Percentiles rank a stretch among this genome's conserved stretches.
Evolutionary conservation across 2,888 invertebrate genomes (phyloP).

Genomic region (Tuberolachnus salignus): DNA sequence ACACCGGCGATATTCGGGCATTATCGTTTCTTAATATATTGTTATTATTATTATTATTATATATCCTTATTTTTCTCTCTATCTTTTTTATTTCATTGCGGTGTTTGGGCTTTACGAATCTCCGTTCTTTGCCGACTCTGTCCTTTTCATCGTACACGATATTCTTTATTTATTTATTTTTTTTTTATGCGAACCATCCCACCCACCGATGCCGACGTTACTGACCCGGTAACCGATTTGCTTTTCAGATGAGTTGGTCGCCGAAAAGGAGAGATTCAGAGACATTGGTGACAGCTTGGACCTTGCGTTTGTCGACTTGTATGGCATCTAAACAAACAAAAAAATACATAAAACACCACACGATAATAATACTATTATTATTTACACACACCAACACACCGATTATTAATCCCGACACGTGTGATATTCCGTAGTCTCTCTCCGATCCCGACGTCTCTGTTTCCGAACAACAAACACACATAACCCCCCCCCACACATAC

Average conservation of each 20-base stretch:
- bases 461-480: conserved; percentile 31
- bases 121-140: conserved; percentile 13
- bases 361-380: neutral
- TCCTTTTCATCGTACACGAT: conserved; percentile 19
- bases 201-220: conserved; percentile 31
- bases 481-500: too few relatives aligned
- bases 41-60: too few relatives aligned
- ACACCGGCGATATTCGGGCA: too few relatives aligned
- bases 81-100: neutral
- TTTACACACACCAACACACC: neutral
- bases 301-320: conserved; percentile 90
- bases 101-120: conserved; percentile 12
- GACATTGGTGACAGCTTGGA: conserved; percentile 99
- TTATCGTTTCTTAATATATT: too few relatives aligned
- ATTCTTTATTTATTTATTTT: neutral
- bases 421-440: neutral
- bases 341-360: neutral
- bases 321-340: conserved; percentile 66
- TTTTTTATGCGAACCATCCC: conserved; percentile 20
- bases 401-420: neutral
- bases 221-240: conserved; percentile 49
- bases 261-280: conserved; percentile 99
- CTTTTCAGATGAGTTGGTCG: conserved; percentile 87
- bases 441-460: conserved; percentile 17
- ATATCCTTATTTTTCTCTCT: neutral